A percentile compares a stretch with the other conserved stretches of the same genome.
These are phyloP conservation scores for Microctenopoma steveboyesi DNA, from an alignment of 2,797 vertebrate species.

Conservation along the genomic window DNA sequence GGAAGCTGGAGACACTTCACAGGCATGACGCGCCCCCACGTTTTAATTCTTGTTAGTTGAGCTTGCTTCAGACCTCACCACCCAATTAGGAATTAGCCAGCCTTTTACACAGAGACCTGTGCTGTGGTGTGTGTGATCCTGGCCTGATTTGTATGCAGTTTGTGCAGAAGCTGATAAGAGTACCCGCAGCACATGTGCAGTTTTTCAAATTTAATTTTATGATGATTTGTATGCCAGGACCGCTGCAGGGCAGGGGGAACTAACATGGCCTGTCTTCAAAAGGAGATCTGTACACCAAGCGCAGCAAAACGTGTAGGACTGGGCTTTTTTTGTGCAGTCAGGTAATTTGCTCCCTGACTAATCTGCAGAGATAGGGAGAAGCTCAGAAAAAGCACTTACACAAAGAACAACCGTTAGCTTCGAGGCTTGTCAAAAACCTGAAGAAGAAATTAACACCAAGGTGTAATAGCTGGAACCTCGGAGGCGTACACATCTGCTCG, in stretches of 20 bases:
- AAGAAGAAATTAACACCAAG: slow-evolving; percentile 76
- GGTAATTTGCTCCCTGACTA: slow-evolving; percentile 83
- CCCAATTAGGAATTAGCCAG: slow-evolving; percentile 81
- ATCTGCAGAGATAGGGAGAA: slow-evolving; percentile 80
- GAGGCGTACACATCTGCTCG: slow-evolving; percentile 20
- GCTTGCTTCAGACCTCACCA: slow-evolving; percentile 70
- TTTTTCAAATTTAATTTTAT: slow-evolving; percentile 81
- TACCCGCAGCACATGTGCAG: slow-evolving; percentile 73
- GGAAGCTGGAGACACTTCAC: slow-evolving; percentile 68
- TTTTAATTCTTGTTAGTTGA: slow-evolving; percentile 74
- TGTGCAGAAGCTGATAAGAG: slow-evolving; percentile 81
- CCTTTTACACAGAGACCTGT: slow-evolving; percentile 71
- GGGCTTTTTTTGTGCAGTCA: slow-evolving; percentile 77
- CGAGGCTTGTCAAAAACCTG: slow-evolving; percentile 67
- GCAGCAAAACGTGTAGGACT: slow-evolving; percentile 72
- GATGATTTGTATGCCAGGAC: slow-evolving; percentile 80
- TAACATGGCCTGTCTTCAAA: slow-evolving; percentile 82
- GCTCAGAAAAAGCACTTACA: slow-evolving; percentile 77
- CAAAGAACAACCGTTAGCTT: slow-evolving; percentile 67
- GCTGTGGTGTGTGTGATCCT: slow-evolving; percentile 71
- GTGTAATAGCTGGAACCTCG: slow-evolving; percentile 67
- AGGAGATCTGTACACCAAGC: slow-evolving; percentile 75
- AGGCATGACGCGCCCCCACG: slow-evolving; percentile 51
- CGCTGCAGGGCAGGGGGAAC: slow-evolving; percentile 70
- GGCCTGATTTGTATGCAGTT: slow-evolving; percentile 81